These are phyloP conservation scores for Caradrina kadenii DNA, from an alignment of 2,888 invertebrate species.

Conservation along the genomic window DNA sequence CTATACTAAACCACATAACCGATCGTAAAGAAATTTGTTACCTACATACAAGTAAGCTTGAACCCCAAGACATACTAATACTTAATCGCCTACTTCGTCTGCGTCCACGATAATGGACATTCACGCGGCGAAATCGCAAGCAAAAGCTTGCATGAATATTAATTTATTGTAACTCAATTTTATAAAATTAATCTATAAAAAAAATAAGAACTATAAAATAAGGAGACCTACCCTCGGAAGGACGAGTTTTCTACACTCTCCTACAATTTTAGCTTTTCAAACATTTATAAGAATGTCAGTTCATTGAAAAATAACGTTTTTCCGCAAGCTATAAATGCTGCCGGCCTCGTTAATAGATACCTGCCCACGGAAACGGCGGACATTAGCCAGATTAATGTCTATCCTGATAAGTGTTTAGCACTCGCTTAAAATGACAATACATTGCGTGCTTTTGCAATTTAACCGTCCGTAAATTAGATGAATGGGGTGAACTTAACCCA, in stretches of 20 bases:
- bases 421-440: constrained; percentile 67
- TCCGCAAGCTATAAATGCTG: constrained; percentile 37
- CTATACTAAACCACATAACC: too few relatives aligned
- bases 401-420: constrained; percentile 65
- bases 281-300: constrained; percentile 1
- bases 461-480: constrained; percentile 66
- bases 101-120: too few relatives aligned
- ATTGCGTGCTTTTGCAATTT: constrained; percentile 71
- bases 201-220: too few relatives aligned
- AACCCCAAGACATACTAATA: too few relatives aligned
- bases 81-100: too few relatives aligned
- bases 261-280: constrained; percentile 1
- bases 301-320: constrained; percentile 34
- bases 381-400: constrained; percentile 65
- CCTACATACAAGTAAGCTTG: too few relatives aligned
- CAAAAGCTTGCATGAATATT: too few relatives aligned
- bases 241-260: not conserved
- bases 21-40: too few relatives aligned
- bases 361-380: constrained; percentile 55
- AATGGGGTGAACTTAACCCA: constrained; percentile 60
- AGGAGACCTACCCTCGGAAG: too few relatives aligned
- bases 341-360: constrained; percentile 55
- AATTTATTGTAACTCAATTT: too few relatives aligned
- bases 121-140: too few relatives aligned
- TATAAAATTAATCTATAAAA: too few relatives aligned